Evolutionary conservation across 2,797 vertebrate genomes (phyloP), one percentile per base, ranked within the genome.

Genomic region (Pteropus rufus): DNA sequence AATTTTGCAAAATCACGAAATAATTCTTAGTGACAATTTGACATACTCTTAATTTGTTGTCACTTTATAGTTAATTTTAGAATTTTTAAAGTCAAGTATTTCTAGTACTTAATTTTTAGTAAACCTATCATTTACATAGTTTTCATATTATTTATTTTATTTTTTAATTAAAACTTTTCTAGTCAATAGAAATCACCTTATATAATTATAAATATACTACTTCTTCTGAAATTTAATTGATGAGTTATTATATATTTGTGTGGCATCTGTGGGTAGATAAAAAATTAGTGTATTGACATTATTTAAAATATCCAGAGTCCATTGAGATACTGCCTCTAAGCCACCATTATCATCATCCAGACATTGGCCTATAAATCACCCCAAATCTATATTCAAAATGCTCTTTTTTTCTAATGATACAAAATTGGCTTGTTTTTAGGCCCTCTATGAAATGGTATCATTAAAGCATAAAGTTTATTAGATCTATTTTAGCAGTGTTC

Each of bases 1-100:
- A 96, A 93, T 94, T 84, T 36, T 75, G 72, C 69, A 96, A 67
- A 76, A 94, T 86, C 34, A 72, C n/a, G 70, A 91, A 97, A 90
- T 82, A 69, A 79, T 10, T 89, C 56, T 90, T 83, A 91, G 29
- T 72, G 31, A 46, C n/a, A 94, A 84, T 87, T 3, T 91, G 84
- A 49, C 64, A 49, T 23, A 70, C 10, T 93, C 91, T 84, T 62
- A 93, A 94, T 95, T 39, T 88, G 58, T 96, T 94, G 52, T 18
- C 77, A 95, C 93, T 95, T 94, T 94, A 73, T 82, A 52, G 1
- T 0, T 0, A 34, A 75, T 24, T 73, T 96, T 67, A 91, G 26
- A 89, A 89, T 56, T 91, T 95, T 95, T 11, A 75, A 96, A 94
- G 11, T 88, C 92, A 87, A 92, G 0, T 29, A 34, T 1, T 39